phyloP scores from a whole-genome alignment of 2,113 vertebrate genomes.

The Cercocebus atys region DNA sequence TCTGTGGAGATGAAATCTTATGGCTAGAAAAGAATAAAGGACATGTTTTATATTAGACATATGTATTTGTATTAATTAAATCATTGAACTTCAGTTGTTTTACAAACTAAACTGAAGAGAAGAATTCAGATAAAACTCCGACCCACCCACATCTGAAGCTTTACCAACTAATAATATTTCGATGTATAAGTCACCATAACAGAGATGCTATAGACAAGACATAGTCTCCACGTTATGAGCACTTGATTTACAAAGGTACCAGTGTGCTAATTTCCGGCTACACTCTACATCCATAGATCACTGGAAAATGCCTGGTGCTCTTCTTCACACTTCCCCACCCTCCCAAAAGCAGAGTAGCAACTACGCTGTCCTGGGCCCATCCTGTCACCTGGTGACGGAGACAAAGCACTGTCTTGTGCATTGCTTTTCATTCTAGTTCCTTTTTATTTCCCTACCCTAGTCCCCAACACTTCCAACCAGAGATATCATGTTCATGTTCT shows the following conservation, averaged over 20 bases:
- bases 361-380: background rate
- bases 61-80: background rate
- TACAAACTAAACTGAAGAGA: background rate
- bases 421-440: background rate
- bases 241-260: background rate
- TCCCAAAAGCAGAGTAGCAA: background rate
- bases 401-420: background rate
- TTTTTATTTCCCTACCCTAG: background rate
- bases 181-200: background rate
- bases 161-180: background rate
- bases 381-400: slow-evolving; percentile 2
- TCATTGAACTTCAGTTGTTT: background rate
- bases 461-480: background rate
- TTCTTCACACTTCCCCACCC: background rate
- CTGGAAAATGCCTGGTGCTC: background rate
- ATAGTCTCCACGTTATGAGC: background rate
- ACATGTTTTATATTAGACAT: background rate
- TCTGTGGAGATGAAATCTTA: background rate
- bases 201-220: background rate
- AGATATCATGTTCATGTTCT: rapidly evolving
- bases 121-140: background rate
- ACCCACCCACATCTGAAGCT: background rate
- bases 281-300: background rate
- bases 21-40: background rate
- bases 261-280: background rate